Evolutionary conservation across 1,140 invertebrate genomes (phyloP), one percentile per base, ranked within the genome.

Genomic region (Tyrophagus putrescentiae): DNA sequence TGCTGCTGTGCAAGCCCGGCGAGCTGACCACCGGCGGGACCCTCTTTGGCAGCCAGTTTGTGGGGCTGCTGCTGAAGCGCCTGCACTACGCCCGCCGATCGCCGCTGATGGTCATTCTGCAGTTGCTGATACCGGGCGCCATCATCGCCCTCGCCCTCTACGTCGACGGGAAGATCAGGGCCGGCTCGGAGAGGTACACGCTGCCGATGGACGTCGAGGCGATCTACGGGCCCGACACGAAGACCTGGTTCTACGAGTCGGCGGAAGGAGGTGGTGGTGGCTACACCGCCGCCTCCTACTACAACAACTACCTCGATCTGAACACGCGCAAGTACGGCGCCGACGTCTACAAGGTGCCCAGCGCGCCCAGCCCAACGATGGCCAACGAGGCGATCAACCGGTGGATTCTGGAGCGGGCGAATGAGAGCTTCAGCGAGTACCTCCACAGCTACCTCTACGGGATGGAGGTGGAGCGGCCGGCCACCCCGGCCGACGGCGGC

Each of bases 51-150:
- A 42, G 58, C 28, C 61, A 64, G 44, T 45, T 67, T 11, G 27
- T 42, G 31, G 65, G 52, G 9, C 36, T 68, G 9, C 39, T 68
- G 3, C 21, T 62, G 0, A 68, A 68, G 60, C 54, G 67, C 18
- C 62, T 68, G 41, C 60, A 68, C 50, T 65, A 61, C 57, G 27
- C 64, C 18, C 66, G 62, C 50, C 56, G 66, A n/a, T 41, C 67
- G 44, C 64, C 31, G 36, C 41, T 27, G 11, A 58, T 65, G 27
- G 25, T 66, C 1, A 18, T 65, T n/a, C 52, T 62, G 18, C 62
- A 66, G 42, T 1, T 68, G 11, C 18, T 65, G 4, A 4, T 67
- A 3, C 67, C 67, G 4, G 44, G 57, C 25, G 1, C 63, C 11
- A 33, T 66, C 21, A 45, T 62, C 11, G 36, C 42, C 18, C 31